Conservation (phyloP, 92 coral and sea anemone species). For the Umimayanthus chanpuru region DNA sequence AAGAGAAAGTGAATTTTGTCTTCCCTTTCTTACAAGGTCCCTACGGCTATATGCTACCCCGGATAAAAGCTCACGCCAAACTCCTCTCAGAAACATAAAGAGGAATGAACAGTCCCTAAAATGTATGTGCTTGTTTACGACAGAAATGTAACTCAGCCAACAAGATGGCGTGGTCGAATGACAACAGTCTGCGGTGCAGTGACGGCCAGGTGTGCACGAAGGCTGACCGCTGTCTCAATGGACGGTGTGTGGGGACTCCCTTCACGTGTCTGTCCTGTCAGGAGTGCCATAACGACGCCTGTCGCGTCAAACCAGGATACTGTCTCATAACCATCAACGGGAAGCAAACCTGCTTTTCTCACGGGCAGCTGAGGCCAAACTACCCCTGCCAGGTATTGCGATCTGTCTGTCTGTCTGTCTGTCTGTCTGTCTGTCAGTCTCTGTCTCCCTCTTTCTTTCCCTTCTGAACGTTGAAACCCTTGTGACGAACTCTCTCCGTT, state of each 20-base stretch:
- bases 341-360: constrained; percentile 58
- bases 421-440: too few relatives aligned
- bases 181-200: constrained; percentile 62
- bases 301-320: constrained; percentile 73
- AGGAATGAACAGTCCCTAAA: too few relatives aligned
- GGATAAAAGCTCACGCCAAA: too few relatives aligned
- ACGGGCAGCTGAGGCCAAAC: constrained; percentile 69
- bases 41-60: too few relatives aligned
- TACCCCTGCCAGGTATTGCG: constrained; percentile 82
- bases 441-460: too few relatives aligned
- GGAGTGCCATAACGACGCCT: constrained; percentile 66
- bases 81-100: too few relatives aligned
- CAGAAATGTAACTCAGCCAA: constrained; percentile 64
- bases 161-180: constrained; percentile 72
- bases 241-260: constrained; percentile 74
- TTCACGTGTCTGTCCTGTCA: constrained; percentile 83
- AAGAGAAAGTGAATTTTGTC: too few relatives aligned
- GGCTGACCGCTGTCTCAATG: constrained; percentile 68
- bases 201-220: constrained; percentile 75
- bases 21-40: too few relatives aligned
- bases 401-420: too few relatives aligned
- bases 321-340: constrained; percentile 62
- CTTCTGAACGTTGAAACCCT: too few relatives aligned
- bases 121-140: too few relatives aligned
- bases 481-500: too few relatives aligned